These are phyloP conservation scores for Pipistrellus pygmaeus DNA, from an alignment of 2,797 vertebrate genomes.

Conservation along the genomic window DNA sequence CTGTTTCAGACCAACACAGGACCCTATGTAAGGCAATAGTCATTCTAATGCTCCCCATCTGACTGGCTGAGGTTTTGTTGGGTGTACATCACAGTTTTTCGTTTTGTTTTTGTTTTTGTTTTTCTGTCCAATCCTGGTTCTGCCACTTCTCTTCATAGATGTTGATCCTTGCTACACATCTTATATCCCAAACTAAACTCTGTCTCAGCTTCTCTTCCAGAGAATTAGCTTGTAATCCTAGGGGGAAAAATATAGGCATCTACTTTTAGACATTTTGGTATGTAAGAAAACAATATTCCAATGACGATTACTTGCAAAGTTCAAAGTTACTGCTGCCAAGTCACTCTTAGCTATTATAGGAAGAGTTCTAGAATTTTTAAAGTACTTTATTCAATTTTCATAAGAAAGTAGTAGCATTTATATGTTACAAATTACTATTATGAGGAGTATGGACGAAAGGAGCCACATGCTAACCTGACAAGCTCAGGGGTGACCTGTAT, in stretches of 20 bases:
- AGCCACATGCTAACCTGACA: too few relatives aligned
- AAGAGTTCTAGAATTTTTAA: neutral
- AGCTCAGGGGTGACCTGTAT: too few relatives aligned
- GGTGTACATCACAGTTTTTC: neutral
- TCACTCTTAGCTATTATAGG: neutral
- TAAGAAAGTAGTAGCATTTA: neutral
- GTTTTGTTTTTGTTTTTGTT: too few relatives aligned
- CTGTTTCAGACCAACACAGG: neutral
- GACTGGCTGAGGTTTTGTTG: neutral
- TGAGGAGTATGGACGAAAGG: neutral
- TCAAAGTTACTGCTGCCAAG: neutral
- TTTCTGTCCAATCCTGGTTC: neutral
- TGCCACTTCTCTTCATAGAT: neutral
- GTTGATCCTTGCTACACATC: neutral
- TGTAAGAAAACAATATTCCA: slow-evolving; percentile 13
- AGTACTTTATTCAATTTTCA: neutral
- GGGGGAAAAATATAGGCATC: neutral
- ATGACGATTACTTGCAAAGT: slow-evolving; percentile 1
- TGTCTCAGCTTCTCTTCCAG: neutral
- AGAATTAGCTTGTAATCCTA: neutral
- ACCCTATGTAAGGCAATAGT: neutral
- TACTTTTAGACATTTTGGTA: neutral
- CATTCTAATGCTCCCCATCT: neutral
- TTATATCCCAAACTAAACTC: neutral
- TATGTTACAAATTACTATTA: neutral